Evolutionary conservation across 2,797 vertebrate species (phyloP).

Genomic region (Uromys caudimaculatus): DNA sequence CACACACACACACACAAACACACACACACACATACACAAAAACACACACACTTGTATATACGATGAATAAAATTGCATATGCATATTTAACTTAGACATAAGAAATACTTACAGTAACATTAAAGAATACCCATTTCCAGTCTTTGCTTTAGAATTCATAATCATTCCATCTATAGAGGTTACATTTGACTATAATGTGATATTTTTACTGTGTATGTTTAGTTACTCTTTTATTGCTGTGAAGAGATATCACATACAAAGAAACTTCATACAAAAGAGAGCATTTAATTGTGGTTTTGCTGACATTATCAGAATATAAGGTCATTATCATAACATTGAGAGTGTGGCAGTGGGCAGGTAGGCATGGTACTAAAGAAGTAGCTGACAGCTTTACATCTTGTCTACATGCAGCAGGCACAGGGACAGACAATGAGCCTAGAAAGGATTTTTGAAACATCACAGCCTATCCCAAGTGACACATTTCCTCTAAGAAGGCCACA

Average conservation of each 20-base stretch:
- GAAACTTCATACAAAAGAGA: background rate
- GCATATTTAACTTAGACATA: background rate
- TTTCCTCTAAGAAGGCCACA: background rate
- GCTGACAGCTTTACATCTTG: background rate
- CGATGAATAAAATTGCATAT: background rate
- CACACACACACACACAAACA: background rate
- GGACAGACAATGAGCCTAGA: background rate
- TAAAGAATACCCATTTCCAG: background rate
- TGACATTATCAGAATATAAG: background rate
- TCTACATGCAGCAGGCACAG: background rate
- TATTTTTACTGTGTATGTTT: background rate
- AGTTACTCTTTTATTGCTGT: background rate
- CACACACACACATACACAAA: background rate
- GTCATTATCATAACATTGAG: background rate
- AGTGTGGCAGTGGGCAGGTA: background rate
- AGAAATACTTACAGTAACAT: background rate
- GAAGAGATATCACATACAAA: background rate
- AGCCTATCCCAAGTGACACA: background rate
- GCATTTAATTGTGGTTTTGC: background rate
- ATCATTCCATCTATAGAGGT: background rate
- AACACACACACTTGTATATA: background rate
- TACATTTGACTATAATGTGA: background rate
- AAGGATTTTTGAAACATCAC: background rate
- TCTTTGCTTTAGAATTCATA: background rate
- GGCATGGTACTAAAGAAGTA: background rate